phyloP scores from a whole-genome alignment of 2,797 vertebrate genomes.

The Sebastes dallii region DNA sequence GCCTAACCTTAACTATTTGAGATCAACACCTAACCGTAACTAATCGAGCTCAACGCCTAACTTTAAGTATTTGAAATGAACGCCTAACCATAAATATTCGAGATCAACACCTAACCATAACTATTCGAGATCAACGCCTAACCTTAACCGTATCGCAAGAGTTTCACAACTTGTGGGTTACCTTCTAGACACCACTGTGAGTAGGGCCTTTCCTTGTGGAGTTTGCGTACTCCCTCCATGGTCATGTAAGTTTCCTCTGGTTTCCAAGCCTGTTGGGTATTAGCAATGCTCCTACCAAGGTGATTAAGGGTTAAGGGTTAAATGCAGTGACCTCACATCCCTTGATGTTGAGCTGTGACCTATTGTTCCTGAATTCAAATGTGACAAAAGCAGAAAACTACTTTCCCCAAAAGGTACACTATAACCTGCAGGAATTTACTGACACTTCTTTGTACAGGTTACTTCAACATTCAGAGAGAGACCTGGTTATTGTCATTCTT shows the following conservation, averaged over 20 bases:
- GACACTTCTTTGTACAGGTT: not conserved
- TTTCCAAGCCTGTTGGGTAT: not conserved
- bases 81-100: fast-evolving
- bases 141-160: no score
- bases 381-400: not conserved
- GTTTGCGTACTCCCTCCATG: not conserved
- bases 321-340: not conserved
- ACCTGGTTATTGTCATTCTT: conserved; percentile 22
- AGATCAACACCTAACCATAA: fast-evolving
- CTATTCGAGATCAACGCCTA: no score
- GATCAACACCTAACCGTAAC: no score
- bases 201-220: not conserved
- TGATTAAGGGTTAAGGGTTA: not conserved
- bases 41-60: fast-evolving
- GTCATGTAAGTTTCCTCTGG: not conserved
- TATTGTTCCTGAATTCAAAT: not conserved
- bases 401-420: not conserved
- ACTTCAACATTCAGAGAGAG: conserved; percentile 10
- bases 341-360: not conserved
- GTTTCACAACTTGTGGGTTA: no score
- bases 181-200: not conserved
- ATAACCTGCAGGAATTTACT: not conserved
- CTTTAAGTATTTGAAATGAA: fast-evolving
- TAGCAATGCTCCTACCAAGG: not conserved
- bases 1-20: fast-evolving